Conservation (phyloP, 2,113 vertebrate genomes). For the Siniperca chuatsi region DNA sequence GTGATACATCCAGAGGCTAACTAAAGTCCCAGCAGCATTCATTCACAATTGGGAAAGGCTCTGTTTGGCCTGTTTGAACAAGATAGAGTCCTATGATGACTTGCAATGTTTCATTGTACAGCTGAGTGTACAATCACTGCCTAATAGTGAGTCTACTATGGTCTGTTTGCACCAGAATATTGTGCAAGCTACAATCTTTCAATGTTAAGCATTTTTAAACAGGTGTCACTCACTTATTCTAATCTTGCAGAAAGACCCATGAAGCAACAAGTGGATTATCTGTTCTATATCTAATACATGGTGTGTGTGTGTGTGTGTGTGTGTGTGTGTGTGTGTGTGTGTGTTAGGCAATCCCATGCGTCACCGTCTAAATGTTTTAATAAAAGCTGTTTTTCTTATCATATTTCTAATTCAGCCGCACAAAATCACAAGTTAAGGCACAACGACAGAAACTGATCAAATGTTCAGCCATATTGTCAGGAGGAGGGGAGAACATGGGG, state of each 20-base stretch:
- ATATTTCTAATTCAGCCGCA: neutral
- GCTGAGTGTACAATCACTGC: neutral
- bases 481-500: neutral
- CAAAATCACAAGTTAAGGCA: neutral
- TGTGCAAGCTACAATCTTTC: neutral
- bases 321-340: neutral
- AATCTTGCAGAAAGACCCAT: neutral
- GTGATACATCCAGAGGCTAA: neutral
- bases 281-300: conserved; percentile 14
- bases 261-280: conserved; percentile 23
- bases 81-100: conserved; percentile 24
- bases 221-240: neutral
- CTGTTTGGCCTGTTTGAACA: conserved; percentile 61
- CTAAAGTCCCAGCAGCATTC: conserved; percentile 13
- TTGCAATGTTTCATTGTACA: neutral
- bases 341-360: conserved; percentile 32
- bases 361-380: neutral
- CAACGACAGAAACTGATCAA: neutral
- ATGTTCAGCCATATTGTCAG: conserved; percentile 62
- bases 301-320: neutral
- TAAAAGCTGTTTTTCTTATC: neutral
- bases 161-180: neutral
- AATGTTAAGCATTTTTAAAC: too few species aligned
- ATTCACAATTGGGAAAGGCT: conserved; percentile 44
- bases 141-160: neutral